Conservation (phyloP, 2,113 vertebrate genomes). For the Odontesthes bonariensis region DNA sequence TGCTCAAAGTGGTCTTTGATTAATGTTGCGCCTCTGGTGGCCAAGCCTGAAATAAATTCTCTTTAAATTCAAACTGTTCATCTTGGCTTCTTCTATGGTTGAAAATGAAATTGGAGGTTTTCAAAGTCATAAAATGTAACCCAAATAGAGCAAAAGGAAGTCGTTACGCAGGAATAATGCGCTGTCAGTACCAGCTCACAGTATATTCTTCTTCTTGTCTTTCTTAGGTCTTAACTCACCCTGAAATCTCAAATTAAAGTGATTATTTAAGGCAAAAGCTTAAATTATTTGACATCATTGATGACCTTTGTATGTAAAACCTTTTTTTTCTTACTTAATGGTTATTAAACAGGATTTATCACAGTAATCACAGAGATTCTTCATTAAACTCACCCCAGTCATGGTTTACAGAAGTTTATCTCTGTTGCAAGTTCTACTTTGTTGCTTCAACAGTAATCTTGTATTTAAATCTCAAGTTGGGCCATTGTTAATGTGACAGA, state of each 20-base stretch:
- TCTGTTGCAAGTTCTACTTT: background rate
- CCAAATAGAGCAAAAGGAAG: constrained; percentile 37
- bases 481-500: background rate
- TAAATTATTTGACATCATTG: background rate
- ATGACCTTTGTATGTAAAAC: constrained; percentile 24
- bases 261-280: background rate
- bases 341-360: background rate
- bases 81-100: constrained; percentile 36
- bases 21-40: constrained; percentile 54
- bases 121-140: constrained; percentile 58
- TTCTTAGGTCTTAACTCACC: background rate
- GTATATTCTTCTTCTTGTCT: constrained; percentile 28
- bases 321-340: constrained; percentile 5
- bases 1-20: constrained; percentile 60
- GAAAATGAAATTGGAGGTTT: constrained; percentile 46
- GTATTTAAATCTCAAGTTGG: constrained; percentile 6
- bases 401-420: background rate
- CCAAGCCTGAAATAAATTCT: constrained; percentile 40
- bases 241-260: background rate
- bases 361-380: constrained; percentile 1
- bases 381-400: constrained; percentile 21
- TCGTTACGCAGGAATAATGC: constrained; percentile 44
- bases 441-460: background rate
- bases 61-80: constrained; percentile 50
- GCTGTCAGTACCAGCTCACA: constrained; percentile 17